These are phyloP conservation scores for Coleophora flavipennella DNA, from an alignment of 2,888 invertebrate genomes.

Conservation along the genomic window DNA sequence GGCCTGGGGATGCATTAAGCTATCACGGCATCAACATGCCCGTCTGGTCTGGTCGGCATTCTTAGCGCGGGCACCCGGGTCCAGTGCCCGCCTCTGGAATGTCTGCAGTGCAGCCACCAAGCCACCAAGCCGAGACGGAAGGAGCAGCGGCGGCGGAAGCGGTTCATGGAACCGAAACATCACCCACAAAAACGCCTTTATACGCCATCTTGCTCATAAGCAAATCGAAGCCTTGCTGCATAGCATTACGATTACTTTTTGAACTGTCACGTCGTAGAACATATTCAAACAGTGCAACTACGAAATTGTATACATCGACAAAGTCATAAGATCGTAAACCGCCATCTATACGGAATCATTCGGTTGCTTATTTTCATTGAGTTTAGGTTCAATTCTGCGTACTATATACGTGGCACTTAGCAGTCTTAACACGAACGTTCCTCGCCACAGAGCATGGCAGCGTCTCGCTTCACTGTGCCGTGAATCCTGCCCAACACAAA, in stretches of 20 bases:
- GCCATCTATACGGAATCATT: slow-evolving; percentile 1
- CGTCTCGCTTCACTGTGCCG: slow-evolving; percentile 68
- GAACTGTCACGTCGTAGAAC: slow-evolving; percentile 12
- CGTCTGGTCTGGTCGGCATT: slow-evolving; percentile 51
- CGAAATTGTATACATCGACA: slow-evolving; percentile 30
- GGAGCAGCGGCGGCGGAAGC: slow-evolving; percentile 66
- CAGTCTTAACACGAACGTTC: slow-evolving; percentile 31
- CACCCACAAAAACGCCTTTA: slow-evolving; percentile 25
- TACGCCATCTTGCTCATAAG: slow-evolving; percentile 6
- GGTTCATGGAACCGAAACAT: slow-evolving; percentile 52
- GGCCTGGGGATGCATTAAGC: slow-evolving; percentile 48
- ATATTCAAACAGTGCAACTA: slow-evolving; percentile 21
- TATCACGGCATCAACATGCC: slow-evolving; percentile 49
- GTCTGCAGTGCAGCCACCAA: too few species aligned
- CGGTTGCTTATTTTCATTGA: not conserved
- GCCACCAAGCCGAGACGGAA: slow-evolving; percentile 70
- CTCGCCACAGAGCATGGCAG: slow-evolving; percentile 54
- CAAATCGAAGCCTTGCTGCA: slow-evolving; percentile 20
- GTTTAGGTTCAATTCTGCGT: not conserved
- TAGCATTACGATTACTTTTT: slow-evolving; percentile 16
- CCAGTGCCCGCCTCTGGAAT: slow-evolving; percentile 60
- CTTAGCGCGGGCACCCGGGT: slow-evolving; percentile 38
- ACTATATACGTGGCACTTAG: not conserved
- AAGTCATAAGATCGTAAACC: slow-evolving; percentile 19
- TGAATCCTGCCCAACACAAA: slow-evolving; percentile 59